Evolutionary conservation across 2,888 invertebrate genomes (phyloP).

Genomic region (Cyaniris semiargus): DNA sequence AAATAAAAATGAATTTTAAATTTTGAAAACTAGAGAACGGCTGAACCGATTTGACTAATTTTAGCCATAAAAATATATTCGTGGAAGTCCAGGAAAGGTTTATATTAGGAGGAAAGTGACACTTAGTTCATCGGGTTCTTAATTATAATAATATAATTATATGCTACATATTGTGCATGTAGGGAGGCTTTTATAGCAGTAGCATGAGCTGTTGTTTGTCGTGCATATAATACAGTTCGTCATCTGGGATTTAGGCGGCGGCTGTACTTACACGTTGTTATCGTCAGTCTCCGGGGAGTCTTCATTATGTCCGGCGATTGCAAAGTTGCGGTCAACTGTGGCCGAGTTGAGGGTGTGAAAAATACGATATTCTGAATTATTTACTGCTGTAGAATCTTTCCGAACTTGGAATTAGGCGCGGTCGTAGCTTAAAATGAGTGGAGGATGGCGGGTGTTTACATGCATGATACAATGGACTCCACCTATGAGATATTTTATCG

Average conservation of each 20-base stretch:
- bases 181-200: not conserved
- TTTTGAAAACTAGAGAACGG: too few species aligned
- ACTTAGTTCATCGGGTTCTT: too few species aligned
- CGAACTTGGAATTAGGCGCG: not conserved
- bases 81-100: too few species aligned
- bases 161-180: not conserved
- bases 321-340: constrained; percentile 29
- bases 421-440: not conserved
- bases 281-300: constrained; percentile 39
- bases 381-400: not conserved
- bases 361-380: constrained; percentile 26
- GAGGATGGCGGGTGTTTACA: too few species aligned
- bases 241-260: constrained; percentile 39
- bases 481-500: not conserved
- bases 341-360: constrained; percentile 5
- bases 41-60: too few species aligned
- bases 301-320: constrained; percentile 37
- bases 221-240: constrained; percentile 34
- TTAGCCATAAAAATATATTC: too few species aligned
- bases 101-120: too few species aligned
- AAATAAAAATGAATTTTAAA: too few species aligned
- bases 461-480: not conserved
- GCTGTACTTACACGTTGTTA: constrained; percentile 43
- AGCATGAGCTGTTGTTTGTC: not conserved
- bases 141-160: too few species aligned